phyloP scores from a whole-genome alignment of 2,888 invertebrate species.

The Anarsia innoxiella region DNA sequence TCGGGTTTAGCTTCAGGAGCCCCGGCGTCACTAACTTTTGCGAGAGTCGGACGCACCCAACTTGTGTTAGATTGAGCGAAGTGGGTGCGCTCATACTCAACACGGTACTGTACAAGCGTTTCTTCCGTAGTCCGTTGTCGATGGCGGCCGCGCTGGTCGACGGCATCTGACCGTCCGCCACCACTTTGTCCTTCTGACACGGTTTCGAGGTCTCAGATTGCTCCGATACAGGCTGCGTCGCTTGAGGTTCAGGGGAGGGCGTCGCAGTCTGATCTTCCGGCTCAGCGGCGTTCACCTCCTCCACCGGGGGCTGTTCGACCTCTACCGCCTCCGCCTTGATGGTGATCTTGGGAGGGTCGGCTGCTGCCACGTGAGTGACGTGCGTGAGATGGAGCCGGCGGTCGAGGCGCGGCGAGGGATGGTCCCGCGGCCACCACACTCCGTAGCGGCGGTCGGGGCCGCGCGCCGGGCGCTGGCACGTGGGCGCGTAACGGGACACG shows the following conservation, averaged over 20 bases:
- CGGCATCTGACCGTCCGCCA: constrained; percentile 41
- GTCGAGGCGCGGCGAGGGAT: constrained; percentile 42
- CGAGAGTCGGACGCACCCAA: constrained; percentile 47
- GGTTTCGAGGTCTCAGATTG: constrained; percentile 29
- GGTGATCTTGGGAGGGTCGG: constrained; percentile 17
- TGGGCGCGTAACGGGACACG: constrained; percentile 59
- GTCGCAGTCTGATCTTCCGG: constrained; percentile 19
- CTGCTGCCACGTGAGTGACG: constrained; percentile 19
- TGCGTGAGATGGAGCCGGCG: constrained; percentile 38
- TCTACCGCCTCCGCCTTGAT: constrained; percentile 26
- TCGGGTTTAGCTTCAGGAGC: constrained; percentile 56
- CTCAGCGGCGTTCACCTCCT: constrained; percentile 21
- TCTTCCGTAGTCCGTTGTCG: constrained; percentile 47
- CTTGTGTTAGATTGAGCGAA: constrained; percentile 40
- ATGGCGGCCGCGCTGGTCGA: constrained; percentile 49
- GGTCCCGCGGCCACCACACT: constrained; percentile 58
- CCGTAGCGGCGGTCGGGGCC: constrained; percentile 48
- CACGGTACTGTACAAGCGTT: constrained; percentile 72
- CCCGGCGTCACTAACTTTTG: constrained; percentile 57
- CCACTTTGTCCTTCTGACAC: constrained; percentile 29
- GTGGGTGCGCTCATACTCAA: constrained; percentile 63
- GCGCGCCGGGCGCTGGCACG: constrained; percentile 48
- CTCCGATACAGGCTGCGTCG: constrained; percentile 17
- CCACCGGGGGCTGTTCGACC: constrained; percentile 20
- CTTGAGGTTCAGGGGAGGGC: constrained; percentile 23